Evolutionary conservation across 2,797 vertebrate species (phyloP).

Genomic region (Centroberyx gerrardi): DNA sequence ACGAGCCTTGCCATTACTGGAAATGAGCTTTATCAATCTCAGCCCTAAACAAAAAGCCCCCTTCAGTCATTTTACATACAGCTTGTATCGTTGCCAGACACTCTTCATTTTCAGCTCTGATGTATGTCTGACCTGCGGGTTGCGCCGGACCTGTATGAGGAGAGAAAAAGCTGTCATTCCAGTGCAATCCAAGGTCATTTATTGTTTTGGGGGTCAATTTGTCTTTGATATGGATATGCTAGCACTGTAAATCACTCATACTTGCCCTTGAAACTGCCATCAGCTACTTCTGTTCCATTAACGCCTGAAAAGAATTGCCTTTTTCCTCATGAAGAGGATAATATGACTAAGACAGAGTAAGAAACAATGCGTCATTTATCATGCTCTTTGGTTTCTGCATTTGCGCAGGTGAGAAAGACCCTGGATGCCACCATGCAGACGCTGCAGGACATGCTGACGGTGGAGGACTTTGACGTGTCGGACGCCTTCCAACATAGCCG

Average conservation of each 20-base stretch:
- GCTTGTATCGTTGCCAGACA: conserved; percentile 49
- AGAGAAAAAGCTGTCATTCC: conserved; percentile 16
- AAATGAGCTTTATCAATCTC: conserved; percentile 69
- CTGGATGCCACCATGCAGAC: conserved; percentile 99
- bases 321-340: conserved; percentile 2
- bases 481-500: conserved; percentile 99
- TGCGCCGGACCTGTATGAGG: conserved; percentile 9
- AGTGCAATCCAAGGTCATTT: conserved; percentile 46
- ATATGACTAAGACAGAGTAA: conserved; percentile 2
- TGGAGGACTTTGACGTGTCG: conserved; percentile 98
- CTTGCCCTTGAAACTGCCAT: conserved; percentile 42
- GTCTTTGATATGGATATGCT: conserved; percentile 45
- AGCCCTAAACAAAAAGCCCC: conserved; percentile 43
- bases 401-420: conserved; percentile 94
- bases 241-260: conserved; percentile 33
- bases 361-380: conserved; percentile 43
- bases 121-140: conserved; percentile 42
- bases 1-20: conserved; percentile 53
- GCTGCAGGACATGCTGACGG: conserved; percentile 98
- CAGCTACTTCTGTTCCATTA: conserved; percentile 19
- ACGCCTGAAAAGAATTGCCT: not conserved
- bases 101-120: conserved; percentile 60
- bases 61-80: conserved; percentile 39
- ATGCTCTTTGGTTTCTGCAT: conserved; percentile 18
- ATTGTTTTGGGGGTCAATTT: conserved; percentile 45